These are phyloP conservation scores for Drosophila albomicans DNA, from an alignment of 1,140 invertebrate genomes.

Conservation along the genomic window DNA sequence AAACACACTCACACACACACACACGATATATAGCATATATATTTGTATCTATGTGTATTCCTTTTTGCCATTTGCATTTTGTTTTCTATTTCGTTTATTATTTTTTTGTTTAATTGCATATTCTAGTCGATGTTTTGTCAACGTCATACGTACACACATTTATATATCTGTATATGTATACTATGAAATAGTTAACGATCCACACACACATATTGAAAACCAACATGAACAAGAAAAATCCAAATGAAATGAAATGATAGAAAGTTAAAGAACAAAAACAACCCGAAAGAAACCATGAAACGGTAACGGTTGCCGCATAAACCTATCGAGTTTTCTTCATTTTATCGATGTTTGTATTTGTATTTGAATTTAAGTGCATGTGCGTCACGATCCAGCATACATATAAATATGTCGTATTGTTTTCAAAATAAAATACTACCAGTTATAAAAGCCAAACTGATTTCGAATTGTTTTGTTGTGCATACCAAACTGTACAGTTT, in stretches of 20 bases:
- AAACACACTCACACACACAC: slow-evolving; percentile 23
- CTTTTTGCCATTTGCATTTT: slow-evolving; percentile 38
- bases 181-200: slow-evolving; percentile 52
- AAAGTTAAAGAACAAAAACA: slow-evolving; percentile 27
- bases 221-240: slow-evolving; percentile 4
- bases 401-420: slow-evolving; percentile 47
- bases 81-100: background rate
- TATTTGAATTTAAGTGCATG: slow-evolving; percentile 46
- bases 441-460: slow-evolving; percentile 36
- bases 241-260: slow-evolving; percentile 23
- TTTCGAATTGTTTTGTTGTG: background rate
- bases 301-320: slow-evolving; percentile 6
- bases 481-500: background rate
- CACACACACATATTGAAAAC: slow-evolving; percentile 12
- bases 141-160: slow-evolving; percentile 38
- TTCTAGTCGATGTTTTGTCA: slow-evolving; percentile 74
- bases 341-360: slow-evolving; percentile 38
- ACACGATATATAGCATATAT: slow-evolving; percentile 42
- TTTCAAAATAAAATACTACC: slow-evolving; percentile 51
- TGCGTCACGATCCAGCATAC: slow-evolving; percentile 32
- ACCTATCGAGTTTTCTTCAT: slow-evolving; percentile 36
- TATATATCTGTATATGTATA: slow-evolving; percentile 53
- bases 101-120: slow-evolving; percentile 52
- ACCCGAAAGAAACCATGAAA: background rate
- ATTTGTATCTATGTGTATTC: slow-evolving; percentile 51